Evolutionary conservation across 2,888 invertebrate species (phyloP).

Genomic region (Netelia inedita): DNA sequence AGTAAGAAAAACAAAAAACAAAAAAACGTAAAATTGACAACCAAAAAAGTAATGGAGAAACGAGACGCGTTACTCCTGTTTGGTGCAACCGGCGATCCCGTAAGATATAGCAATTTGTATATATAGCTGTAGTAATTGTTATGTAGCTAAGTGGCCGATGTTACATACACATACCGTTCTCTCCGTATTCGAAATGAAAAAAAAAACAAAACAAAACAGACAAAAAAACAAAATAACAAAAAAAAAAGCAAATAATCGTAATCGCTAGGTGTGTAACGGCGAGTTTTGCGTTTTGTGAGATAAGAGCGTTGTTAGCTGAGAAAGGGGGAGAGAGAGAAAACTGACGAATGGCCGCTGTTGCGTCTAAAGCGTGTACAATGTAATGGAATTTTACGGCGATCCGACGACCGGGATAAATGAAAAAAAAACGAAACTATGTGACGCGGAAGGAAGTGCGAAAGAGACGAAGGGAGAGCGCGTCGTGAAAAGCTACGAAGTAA

Average conservation of each 20-base stretch:
- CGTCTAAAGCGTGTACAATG: slow-evolving; percentile 35
- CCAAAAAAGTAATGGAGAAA: too few relatives aligned
- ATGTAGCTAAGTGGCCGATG: slow-evolving; percentile 83
- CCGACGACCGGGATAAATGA: slow-evolving; percentile 3
- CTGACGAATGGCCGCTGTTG: slow-evolving; percentile 24
- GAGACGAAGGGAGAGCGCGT: too few relatives aligned
- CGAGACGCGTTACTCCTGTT: slow-evolving; percentile 67
- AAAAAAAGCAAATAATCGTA: slow-evolving; percentile 41
- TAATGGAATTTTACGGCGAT: slow-evolving; percentile 9
- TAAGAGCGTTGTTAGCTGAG: slow-evolving; percentile 2
- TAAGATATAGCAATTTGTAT: slow-evolving; percentile 80
- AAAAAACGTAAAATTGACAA: slow-evolving; percentile 19
- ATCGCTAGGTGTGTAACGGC: slow-evolving; percentile 43
- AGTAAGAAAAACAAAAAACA: not conserved
- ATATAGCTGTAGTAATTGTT: slow-evolving; percentile 83
- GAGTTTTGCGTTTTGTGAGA: slow-evolving; percentile 31
- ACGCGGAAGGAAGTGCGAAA: slow-evolving; percentile 14
- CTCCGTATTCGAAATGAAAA: slow-evolving; percentile 75
- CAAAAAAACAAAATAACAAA: slow-evolving; percentile 31
- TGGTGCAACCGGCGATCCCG: slow-evolving; percentile 77
- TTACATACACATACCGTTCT: slow-evolving; percentile 77
- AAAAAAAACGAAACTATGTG: not conserved
- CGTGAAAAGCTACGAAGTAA: too few relatives aligned
- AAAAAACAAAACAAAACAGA: slow-evolving; percentile 58
- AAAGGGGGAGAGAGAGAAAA: slow-evolving; percentile 12